Evolutionary conservation across 2,888 invertebrate genomes (phyloP), one percentile per base, ranked within the genome.

Genomic region (Agapetus fuscipes): DNA sequence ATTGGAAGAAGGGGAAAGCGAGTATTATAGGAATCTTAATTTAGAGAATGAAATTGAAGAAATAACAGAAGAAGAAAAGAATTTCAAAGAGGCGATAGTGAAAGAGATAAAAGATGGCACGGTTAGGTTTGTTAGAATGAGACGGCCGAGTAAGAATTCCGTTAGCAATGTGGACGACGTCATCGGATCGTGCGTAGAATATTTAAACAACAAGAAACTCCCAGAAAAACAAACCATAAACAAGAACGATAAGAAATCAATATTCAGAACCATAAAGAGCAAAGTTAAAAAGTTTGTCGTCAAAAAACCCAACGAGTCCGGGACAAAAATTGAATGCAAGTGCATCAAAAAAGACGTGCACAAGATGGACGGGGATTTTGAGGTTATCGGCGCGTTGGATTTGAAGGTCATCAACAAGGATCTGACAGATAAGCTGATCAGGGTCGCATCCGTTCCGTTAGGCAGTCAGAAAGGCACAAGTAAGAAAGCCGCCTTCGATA

Each of bases 1-100:
- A 17, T 62, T 67, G 29, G 70, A 70, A 40, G 70, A 70, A 24
- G 64, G 66, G 0, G 70, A 70, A 30, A 66, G 66, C 14, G 70
- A 70, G 38, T 70, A 70, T 38, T 70, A 70, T 47, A 60, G 62
- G 43, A 64, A 66, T 24, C 32, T 70, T 0, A 67, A 69, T 34
- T 69, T 50, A 37, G 30, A 43, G 30, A 37, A 40, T 1, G 39
- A 40, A 14, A 48, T 33, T 20, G 53, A 27, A 14, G 34, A 51
- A 5, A 53, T 17, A 3, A 32, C 24, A 16, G 33, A 40, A 6
- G 24, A 25, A n/a, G 24, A 32, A 13, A 14, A 29, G 27, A 17
- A 26, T 20, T 28, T 43, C n/a, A 39, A 41, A 25, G 39, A 44
- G 7, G 27, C 36, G 4, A 38, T 41, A 12, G 30, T 39, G 12